Conservation (phyloP, 2,797 vertebrate genomes). For the Siniperca scherzeri region DNA sequence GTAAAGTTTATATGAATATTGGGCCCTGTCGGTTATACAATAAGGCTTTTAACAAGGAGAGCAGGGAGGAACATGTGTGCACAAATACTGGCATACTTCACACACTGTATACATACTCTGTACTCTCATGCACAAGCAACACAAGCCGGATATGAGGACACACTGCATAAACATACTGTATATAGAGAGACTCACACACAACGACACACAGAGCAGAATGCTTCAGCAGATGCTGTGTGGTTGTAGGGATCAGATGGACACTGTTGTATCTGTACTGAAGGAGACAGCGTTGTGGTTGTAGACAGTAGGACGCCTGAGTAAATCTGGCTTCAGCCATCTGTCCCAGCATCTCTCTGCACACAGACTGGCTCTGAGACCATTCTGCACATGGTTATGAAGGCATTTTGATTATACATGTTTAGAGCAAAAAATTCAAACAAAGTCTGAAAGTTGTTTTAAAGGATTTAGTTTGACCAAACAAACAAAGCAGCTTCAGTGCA, state of each 20-base stretch:
- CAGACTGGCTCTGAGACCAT: slow-evolving; percentile 24
- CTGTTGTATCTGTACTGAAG: slow-evolving; percentile 51
- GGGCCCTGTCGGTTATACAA: neutral
- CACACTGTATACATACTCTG: neutral
- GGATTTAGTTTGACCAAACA: neutral
- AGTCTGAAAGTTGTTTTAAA: slow-evolving; percentile 6
- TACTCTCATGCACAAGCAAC: slow-evolving; percentile 7
- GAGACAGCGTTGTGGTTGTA: slow-evolving; percentile 60
- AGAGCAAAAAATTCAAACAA: slow-evolving; percentile 30
- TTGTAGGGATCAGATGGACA: slow-evolving; percentile 69
- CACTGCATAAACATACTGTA: slow-evolving; percentile 6
- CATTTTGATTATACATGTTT: slow-evolving; percentile 2
- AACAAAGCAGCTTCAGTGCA: slow-evolving; percentile 5
- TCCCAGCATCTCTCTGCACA: slow-evolving; percentile 44
- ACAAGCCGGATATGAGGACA: slow-evolving; percentile 4
- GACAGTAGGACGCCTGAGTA: slow-evolving; percentile 64
- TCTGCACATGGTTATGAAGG: neutral
- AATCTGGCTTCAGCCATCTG: slow-evolving; percentile 75
- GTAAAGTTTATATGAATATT: neutral
- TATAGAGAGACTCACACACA: neutral
- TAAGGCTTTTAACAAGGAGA: neutral
- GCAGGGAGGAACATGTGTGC: slow-evolving; percentile 12
- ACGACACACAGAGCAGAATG: slow-evolving; percentile 42
- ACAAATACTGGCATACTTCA: neutral
- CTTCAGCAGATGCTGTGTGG: slow-evolving; percentile 68